Evolutionary conservation across 1,140 invertebrate genomes (phyloP), one percentile per base, ranked within the genome.

Genomic region (Solenopsis invicta): DNA sequence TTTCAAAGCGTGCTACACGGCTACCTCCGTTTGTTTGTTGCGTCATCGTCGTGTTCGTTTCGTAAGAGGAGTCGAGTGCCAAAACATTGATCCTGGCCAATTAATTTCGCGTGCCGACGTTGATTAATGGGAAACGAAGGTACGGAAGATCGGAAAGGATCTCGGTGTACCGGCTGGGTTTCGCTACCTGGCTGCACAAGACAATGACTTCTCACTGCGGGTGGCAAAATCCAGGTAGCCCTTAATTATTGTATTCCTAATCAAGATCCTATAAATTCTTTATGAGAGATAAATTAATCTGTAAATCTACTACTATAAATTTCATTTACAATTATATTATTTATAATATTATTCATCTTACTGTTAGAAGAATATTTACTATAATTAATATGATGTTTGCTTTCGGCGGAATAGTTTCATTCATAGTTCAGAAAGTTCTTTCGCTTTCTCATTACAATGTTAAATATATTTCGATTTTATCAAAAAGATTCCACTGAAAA

Each of bases 111-210:
- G 41, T 78, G 75, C 52, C 10, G 89, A 90, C 87, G 61, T 90
- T 92, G 91, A 92, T 92, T 88, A 91, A 92, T 92, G 91, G 81
- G 75, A 71, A 90, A 81, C 64, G 77, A 85, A 77, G 78, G 34
- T 61, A 54, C 54, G 54, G 72, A 78, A 74, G 59, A 81, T 82
- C 85, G 74, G 16, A 50, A 71, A 76, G 61, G 85, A 71, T 86
- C 77, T 50, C 72, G 21, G 34, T 50, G 52, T 67, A 85, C 10
- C 37, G 29, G 24, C 4, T 12, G 56, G 50, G 48, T 62, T 87
- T 82, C 29, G 88, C 86, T 89, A 91, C 89, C 90, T 91, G 90
- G 67, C 71, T 67, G 48, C 62, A 64, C 66, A 86, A 92, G 89
- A 92, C 85, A 91, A 91, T 86, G 85, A 89, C 82, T 85, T 82